These are phyloP conservation scores for Rhinichthys osculus DNA, from an alignment of 2,797 vertebrate species.

Conservation along the genomic window DNA sequence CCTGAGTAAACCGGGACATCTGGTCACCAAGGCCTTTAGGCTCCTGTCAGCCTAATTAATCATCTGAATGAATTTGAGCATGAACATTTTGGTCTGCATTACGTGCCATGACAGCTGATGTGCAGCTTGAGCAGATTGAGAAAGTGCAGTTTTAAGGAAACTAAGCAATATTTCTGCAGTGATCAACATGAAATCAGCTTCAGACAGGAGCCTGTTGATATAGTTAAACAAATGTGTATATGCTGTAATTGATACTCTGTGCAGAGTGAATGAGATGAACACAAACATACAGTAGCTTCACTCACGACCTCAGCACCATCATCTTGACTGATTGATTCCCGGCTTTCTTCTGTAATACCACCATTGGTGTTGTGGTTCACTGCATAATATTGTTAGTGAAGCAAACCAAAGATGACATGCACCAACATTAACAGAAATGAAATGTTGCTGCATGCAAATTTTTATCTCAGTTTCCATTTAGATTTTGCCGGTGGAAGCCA, in stretches of 20 bases:
- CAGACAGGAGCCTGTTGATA: not conserved
- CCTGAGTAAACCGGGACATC: conserved; percentile 23
- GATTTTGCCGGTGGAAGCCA: conserved; percentile 4
- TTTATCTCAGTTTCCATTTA: conserved; percentile 11
- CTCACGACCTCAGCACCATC: not conserved
- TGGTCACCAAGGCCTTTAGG: conserved; percentile 21
- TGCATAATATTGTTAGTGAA: conserved; percentile 14
- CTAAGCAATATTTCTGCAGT: not conserved
- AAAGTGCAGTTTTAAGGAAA: not conserved
- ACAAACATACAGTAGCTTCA: conserved; percentile 12
- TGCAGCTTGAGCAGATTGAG: conserved; percentile 5
- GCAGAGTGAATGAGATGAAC: not conserved
- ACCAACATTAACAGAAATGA: conserved; percentile 33
- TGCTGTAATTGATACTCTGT: not conserved
- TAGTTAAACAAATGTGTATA: conserved; percentile 8
- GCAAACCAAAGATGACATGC: conserved; percentile 40
- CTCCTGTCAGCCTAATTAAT: conserved; percentile 27
- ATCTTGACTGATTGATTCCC: conserved; percentile 23
- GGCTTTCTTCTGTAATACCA: not conserved
- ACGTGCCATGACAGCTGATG: not conserved
- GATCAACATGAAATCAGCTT: not conserved
- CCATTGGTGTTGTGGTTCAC: conserved; percentile 9
- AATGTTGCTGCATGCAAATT: conserved; percentile 32
- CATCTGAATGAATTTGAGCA: conserved; percentile 18
- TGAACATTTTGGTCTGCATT: conserved; percentile 19